phyloP scores from a whole-genome alignment of 2,797 vertebrate species.

The Morelia viridis region DNA sequence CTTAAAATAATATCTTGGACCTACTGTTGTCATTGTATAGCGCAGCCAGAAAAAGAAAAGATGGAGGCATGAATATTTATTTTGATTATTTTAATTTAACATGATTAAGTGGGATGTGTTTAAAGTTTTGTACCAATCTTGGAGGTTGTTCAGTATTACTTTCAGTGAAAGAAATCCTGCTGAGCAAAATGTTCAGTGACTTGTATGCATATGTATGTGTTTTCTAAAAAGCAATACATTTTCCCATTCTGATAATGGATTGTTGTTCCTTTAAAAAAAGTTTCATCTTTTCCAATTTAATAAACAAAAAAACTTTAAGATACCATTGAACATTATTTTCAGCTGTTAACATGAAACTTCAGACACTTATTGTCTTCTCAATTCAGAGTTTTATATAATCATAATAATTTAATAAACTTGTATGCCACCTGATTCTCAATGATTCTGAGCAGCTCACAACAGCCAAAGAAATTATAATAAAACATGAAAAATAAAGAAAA shows the following conservation, averaged over 20 bases:
- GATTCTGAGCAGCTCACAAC: background rate
- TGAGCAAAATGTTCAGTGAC: constrained; percentile 53
- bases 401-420: background rate
- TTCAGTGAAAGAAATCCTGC: constrained; percentile 64
- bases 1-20: background rate
- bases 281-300: background rate
- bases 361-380: background rate
- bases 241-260: constrained; percentile 42
- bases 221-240: constrained; percentile 36
- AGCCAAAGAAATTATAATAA: background rate
- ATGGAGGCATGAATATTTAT: too few relatives aligned
- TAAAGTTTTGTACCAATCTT: constrained; percentile 63
- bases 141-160: constrained; percentile 70
- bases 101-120: constrained; percentile 37
- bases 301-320: background rate
- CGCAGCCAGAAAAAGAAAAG: background rate
- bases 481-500: background rate
- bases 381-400: too few relatives aligned
- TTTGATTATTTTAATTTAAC: constrained; percentile 37
- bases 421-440: background rate
- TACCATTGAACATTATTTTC: background rate
- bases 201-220: constrained; percentile 48
- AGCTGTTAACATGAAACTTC: background rate
- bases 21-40: background rate
- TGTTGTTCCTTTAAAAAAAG: background rate